Conservation (phyloP, 2,113 vertebrate species). For the Sander lucioperca region DNA sequence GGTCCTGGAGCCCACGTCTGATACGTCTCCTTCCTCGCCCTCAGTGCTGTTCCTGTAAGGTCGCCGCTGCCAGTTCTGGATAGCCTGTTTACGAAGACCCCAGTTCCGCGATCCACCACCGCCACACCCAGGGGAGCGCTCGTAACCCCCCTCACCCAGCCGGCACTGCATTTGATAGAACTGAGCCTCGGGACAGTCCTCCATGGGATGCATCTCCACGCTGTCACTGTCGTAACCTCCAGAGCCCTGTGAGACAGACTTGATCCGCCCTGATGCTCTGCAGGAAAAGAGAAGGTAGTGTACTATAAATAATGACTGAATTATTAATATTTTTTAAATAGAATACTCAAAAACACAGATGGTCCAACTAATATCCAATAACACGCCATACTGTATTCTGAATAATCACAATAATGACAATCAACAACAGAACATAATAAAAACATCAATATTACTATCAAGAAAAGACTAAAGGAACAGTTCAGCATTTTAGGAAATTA, state of each 20-base stretch:
- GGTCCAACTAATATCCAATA: neutral
- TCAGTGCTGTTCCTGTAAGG: conserved; percentile 97
- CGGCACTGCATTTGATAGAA: conserved; percentile 87
- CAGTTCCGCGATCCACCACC: conserved; percentile 85
- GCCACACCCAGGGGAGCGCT: conserved; percentile 75
- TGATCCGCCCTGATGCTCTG: conserved; percentile 91
- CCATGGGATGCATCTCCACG: conserved; percentile 89
- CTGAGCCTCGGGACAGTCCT: conserved; percentile 87
- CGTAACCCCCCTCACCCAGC: conserved; percentile 82
- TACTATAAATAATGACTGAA: neutral
- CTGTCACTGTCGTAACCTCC: conserved; percentile 97
- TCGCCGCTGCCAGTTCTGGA: conserved; percentile 98
- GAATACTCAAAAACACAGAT: neutral
- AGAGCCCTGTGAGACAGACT: conserved; percentile 93
- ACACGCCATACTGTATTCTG: neutral
- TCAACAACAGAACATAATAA: neutral
- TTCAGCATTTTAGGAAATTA: no score
- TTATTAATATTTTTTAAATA: neutral
- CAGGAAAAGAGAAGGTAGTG: neutral
- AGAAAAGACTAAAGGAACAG: no score
- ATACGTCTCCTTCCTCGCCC: conserved; percentile 95
- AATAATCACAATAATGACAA: neutral
- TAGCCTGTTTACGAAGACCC: conserved; percentile 94
- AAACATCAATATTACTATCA: no score
- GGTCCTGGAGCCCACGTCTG: conserved; percentile 94